Conservation (phyloP, 2,888 invertebrate species). For the Cerastoderma edule region DNA sequence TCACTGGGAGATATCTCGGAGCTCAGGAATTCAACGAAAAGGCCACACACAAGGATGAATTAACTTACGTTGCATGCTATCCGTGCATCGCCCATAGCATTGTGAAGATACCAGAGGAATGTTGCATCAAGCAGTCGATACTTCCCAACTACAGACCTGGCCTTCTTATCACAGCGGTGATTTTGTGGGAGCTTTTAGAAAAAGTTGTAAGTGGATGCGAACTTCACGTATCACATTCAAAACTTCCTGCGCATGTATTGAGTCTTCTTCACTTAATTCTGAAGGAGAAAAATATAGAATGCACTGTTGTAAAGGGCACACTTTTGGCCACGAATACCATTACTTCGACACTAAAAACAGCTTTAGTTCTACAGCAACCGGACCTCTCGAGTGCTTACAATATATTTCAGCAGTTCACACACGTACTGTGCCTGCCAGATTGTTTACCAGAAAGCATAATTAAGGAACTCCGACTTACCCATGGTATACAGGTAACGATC, state of each 20-base stretch:
- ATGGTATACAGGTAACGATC: too few species aligned
- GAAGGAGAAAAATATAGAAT: neutral
- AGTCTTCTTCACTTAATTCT: neutral
- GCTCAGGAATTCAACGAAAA: neutral
- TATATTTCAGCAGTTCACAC: neutral
- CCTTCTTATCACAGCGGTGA: neutral
- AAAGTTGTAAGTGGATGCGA: neutral
- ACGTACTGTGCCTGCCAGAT: neutral
- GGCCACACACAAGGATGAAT: neutral
- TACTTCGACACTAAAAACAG: neutral
- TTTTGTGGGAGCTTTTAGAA: conserved; percentile 10
- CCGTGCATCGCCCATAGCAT: neutral
- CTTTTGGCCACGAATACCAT: too few species aligned
- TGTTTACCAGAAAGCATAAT: conserved; percentile 1
- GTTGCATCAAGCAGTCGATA: neutral
- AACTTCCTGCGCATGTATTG: neutral
- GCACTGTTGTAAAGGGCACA: neutral
- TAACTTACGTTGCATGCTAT: conserved; percentile 4
- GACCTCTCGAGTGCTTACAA: too few species aligned
- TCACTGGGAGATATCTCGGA: neutral
- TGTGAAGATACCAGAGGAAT: conserved; percentile 13
- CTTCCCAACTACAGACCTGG: conserved; percentile 11
- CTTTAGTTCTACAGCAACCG: neutral
- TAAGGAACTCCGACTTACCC: too few species aligned
- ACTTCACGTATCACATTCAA: neutral